These are phyloP conservation scores for Pedionomus torquatus DNA, from an alignment of 2,113 vertebrate species.

Conservation along the genomic window DNA sequence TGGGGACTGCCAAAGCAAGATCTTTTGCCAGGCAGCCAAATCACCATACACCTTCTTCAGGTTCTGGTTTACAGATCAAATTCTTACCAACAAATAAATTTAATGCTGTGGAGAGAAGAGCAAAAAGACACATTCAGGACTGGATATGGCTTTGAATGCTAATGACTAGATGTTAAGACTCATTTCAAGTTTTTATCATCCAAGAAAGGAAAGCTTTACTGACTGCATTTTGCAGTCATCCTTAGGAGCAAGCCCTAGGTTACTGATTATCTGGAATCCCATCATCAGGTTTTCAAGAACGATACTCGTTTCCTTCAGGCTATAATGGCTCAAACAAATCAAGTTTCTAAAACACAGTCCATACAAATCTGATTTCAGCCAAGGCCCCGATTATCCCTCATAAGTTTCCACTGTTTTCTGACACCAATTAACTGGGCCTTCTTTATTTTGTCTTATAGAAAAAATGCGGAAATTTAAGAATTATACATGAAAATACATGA, in stretches of 20 bases:
- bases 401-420: background rate
- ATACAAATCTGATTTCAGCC: background rate
- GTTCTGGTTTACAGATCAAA: background rate
- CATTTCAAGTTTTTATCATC: background rate
- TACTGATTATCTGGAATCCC: slow-evolving; percentile 6
- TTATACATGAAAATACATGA: background rate
- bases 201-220: background rate
- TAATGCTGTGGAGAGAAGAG: rapidly evolving
- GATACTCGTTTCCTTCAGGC: slow-evolving; percentile 8
- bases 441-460: background rate
- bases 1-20: slow-evolving; percentile 3
- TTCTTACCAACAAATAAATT: background rate
- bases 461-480: background rate
- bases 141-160: background rate
- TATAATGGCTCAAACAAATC: background rate
- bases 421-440: background rate
- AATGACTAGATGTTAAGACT: background rate
- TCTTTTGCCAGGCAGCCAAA: background rate
- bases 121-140: background rate
- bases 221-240: background rate
- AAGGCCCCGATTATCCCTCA: background rate
- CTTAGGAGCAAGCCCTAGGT: background rate
- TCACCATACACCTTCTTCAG: background rate
- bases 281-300: slow-evolving; percentile 12
- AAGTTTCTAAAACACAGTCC: background rate